These are phyloP conservation scores for Philotrypesis tridentata DNA, from an alignment of 1,140 invertebrate genomes.

Conservation along the genomic window DNA sequence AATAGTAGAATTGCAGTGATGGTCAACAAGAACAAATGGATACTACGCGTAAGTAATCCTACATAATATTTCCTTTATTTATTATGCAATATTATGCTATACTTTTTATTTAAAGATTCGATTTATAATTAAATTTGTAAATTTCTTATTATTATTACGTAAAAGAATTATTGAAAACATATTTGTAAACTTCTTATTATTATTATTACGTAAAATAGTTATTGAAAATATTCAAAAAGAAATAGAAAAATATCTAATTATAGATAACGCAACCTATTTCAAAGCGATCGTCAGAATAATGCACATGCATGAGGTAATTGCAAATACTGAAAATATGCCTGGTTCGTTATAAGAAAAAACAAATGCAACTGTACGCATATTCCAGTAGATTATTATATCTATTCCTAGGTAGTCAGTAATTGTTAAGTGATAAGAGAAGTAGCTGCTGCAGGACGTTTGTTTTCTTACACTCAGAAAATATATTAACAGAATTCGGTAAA, in stretches of 20 bases:
- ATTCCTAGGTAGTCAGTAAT: constrained; percentile 9
- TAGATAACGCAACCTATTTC: background rate
- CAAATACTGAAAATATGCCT: background rate
- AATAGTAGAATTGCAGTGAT: too few species aligned
- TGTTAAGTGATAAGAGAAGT: constrained; percentile 19
- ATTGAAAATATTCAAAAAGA: background rate
- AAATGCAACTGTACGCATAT: constrained; percentile 31
- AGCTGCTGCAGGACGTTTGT: background rate
- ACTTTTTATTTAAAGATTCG: too few species aligned
- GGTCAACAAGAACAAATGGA: too few species aligned
- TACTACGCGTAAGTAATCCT: too few species aligned
- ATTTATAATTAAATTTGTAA: too few species aligned
- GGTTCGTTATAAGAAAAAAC: background rate
- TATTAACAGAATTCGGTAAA: too few species aligned
- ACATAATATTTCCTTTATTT: too few species aligned
- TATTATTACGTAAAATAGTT: background rate
- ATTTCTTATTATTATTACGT: too few species aligned
- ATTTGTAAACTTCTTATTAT: background rate
- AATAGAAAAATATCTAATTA: background rate
- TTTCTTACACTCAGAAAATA: background rate
- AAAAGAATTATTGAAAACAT: too few species aligned
- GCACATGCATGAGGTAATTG: background rate
- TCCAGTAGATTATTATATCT: constrained; percentile 19
- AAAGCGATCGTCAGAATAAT: background rate
- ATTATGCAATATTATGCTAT: too few species aligned